A percentile compares a stretch with the other conserved stretches of the same genome.
Conservation (phyloP, 2,888 invertebrate species). For the Mallateleia sp. region DNA sequence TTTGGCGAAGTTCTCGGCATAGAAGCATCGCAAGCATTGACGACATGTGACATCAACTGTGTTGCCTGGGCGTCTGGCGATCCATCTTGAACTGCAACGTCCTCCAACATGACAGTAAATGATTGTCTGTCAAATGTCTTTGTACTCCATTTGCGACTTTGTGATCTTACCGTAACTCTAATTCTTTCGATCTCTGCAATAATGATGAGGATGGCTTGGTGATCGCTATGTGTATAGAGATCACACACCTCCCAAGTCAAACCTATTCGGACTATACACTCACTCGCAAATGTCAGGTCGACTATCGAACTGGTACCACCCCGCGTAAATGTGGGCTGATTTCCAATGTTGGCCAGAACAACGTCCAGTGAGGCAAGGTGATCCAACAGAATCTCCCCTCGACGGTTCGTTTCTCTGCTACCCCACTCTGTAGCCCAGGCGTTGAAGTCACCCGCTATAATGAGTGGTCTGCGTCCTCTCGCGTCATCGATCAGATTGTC, state of each 20-base stretch:
- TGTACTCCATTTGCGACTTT: neutral
- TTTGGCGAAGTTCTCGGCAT: neutral
- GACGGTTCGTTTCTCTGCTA: too few relatives aligned
- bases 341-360: constrained; percentile 5
- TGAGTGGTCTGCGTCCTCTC: neutral
- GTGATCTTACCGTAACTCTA: neutral
- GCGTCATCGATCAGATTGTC: neutral
- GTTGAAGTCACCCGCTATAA: too few relatives aligned
- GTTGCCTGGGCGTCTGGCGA: neutral
- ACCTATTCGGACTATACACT: neutral
- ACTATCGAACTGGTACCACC: neutral
- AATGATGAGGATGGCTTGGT: constrained; percentile 6
- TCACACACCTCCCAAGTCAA: neutral
- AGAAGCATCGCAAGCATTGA: constrained; percentile 24
- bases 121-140: neutral
- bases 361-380: neutral
- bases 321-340: neutral
- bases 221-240: constrained; percentile 27
- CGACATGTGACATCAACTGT: neutral
- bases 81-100: neutral
- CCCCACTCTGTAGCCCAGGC: too few relatives aligned
- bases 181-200: neutral
- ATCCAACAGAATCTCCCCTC: neutral
- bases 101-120: neutral
- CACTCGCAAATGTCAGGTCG: constrained; percentile 22